A percentile compares a stretch with the other conserved stretches of the same genome.
phyloP scores from a whole-genome alignment of 2,797 vertebrate species.

The Platalea minor region DNA sequence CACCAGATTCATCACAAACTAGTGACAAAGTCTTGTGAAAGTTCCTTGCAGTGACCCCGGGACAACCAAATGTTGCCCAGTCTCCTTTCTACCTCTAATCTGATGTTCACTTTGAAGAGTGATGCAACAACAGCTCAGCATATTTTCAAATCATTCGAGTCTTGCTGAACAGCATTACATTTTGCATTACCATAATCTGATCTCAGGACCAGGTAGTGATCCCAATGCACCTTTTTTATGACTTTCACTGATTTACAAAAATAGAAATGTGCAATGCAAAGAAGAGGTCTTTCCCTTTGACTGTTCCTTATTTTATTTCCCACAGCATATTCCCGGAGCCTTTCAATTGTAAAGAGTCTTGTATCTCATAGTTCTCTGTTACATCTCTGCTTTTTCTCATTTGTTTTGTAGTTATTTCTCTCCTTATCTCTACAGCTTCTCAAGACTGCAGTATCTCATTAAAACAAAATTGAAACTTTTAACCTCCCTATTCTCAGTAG shows the following conservation, averaged over 20 bases:
- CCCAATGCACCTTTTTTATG: not conserved
- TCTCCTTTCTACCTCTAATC: not conserved
- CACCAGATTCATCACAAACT: not conserved
- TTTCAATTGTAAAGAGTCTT: conserved; percentile 22
- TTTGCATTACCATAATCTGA: not conserved
- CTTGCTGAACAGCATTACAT: not conserved
- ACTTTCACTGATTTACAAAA: conserved; percentile 14
- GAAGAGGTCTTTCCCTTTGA: conserved; percentile 1
- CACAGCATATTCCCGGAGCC: not conserved
- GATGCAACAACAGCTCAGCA: not conserved
- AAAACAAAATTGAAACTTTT: conserved; percentile 60
- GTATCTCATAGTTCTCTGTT: not conserved
- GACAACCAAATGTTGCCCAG: not conserved
- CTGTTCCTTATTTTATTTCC: conserved; percentile 25
- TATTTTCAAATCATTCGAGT: not conserved
- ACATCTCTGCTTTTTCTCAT: conserved; percentile 36
- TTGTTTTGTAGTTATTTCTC: conserved; percentile 42
- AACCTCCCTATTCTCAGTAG: conserved; percentile 17
- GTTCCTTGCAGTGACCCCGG: not conserved
- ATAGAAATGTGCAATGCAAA: not conserved
- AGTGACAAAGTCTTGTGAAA: not conserved
- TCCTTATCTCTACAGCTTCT: conserved; percentile 57
- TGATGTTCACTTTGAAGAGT: not conserved
- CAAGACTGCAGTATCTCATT: conserved; percentile 51
- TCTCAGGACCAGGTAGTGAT: not conserved